Conservation (phyloP, 2,888 invertebrate genomes). For the Myopa testacea region DNA sequence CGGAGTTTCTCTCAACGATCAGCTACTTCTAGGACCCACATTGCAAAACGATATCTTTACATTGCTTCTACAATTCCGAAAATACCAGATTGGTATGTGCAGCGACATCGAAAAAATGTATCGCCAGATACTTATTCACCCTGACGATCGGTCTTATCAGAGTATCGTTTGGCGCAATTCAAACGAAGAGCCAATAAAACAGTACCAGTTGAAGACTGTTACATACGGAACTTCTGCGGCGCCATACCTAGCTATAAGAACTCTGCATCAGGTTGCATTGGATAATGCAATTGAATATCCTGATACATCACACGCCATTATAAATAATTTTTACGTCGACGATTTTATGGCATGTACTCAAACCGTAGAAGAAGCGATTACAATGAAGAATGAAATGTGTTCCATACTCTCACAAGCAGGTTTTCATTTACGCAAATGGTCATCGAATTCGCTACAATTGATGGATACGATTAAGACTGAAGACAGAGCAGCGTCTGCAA, state of each 20-base stretch:
- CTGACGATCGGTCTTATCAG: background rate
- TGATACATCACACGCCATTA: background rate
- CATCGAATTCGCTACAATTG: constrained; percentile 23
- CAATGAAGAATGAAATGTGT: background rate
- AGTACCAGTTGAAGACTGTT: background rate
- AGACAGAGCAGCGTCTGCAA: constrained; percentile 12
- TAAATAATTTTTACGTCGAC: background rate
- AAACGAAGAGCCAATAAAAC: background rate
- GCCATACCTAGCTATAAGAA: constrained; percentile 27
- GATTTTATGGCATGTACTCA: background rate
- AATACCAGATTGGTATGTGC: background rate
- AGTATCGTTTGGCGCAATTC: background rate
- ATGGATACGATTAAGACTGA: constrained; percentile 5
- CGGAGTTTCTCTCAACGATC: background rate
- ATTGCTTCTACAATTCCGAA: background rate
- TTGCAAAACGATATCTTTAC: background rate
- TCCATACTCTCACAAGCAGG: constrained; percentile 4
- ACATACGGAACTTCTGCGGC: constrained; percentile 33
- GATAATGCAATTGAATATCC: background rate
- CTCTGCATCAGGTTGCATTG: background rate
- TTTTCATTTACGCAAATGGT: constrained; percentile 18
- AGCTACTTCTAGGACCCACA: background rate
- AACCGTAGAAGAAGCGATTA: background rate
- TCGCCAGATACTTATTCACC: background rate
- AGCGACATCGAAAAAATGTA: constrained; percentile 2